Percentiles rank a stretch among this genome's conserved stretches.
Evolutionary conservation across 2,888 invertebrate genomes (phyloP).

Genomic region (Lycophotia porphyrea): DNA sequence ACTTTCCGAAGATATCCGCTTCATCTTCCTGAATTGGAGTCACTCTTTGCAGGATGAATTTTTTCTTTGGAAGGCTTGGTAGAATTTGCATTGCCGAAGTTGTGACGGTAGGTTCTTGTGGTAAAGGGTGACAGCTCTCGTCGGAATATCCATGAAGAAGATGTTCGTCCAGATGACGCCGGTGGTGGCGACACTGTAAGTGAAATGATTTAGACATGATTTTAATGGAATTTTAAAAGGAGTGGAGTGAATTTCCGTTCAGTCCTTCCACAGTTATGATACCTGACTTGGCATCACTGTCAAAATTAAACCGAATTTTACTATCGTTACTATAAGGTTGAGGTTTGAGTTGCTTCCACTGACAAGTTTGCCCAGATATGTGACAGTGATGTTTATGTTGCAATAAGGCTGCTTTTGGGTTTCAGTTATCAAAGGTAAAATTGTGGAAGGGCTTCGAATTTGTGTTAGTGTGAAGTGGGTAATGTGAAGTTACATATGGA

Average conservation of each 20-base stretch:
- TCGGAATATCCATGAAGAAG: slow-evolving; percentile 23
- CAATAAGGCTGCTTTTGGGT: background rate
- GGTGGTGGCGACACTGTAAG: slow-evolving; percentile 27
- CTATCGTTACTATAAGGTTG: background rate
- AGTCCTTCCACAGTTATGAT: background rate
- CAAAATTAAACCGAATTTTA: background rate
- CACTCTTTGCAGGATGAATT: slow-evolving; percentile 37
- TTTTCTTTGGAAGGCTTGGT: background rate
- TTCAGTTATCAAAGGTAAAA: background rate
- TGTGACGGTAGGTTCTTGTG: slow-evolving; percentile 27
- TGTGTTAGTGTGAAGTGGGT: background rate
- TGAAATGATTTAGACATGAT: slow-evolving; percentile 2
- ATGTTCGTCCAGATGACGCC: background rate
- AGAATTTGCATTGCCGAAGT: background rate
- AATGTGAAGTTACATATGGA: background rate
- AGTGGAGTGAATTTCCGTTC: background rate
- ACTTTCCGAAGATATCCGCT: slow-evolving; percentile 47
- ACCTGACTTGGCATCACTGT: background rate
- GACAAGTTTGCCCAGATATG: background rate
- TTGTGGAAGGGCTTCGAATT: background rate
- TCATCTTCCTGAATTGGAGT: slow-evolving; percentile 31
- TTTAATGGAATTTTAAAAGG: background rate
- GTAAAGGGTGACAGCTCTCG: background rate
- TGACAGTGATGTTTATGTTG: background rate
- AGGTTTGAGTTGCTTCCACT: background rate